Conservation (phyloP, 2,113 vertebrate species). For the Erpornis zantholeuca region DNA sequence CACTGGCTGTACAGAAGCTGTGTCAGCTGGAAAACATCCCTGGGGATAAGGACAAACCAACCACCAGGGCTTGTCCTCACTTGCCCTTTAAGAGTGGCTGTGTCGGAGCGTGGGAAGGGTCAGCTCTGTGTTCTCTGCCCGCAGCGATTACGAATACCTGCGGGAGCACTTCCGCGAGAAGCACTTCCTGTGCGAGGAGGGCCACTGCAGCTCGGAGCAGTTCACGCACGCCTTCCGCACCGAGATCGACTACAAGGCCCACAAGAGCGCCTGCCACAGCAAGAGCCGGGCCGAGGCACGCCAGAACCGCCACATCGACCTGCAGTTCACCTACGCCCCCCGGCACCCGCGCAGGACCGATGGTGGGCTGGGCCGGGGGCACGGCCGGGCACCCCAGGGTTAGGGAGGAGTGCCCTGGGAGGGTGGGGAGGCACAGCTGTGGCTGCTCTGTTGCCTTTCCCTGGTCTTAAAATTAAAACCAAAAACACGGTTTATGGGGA, state of each 20-base stretch:
- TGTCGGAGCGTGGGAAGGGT: neutral
- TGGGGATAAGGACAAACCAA: neutral
- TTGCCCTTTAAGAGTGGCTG: neutral
- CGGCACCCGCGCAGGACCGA: slow-evolving; percentile 85
- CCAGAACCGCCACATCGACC: slow-evolving; percentile 96
- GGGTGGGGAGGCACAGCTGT: accelerated
- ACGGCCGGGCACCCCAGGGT: accelerated
- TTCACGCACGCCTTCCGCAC: slow-evolving; percentile 96
- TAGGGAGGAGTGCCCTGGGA: too few relatives aligned
- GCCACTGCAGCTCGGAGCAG: slow-evolving; percentile 88
- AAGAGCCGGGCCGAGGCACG: slow-evolving; percentile 93
- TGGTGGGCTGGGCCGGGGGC: neutral
- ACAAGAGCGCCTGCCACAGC: slow-evolving; percentile 91
- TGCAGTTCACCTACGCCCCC: slow-evolving; percentile 87
- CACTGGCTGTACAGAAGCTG: neutral
- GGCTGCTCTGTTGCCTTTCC: neutral
- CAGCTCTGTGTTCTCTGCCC: neutral
- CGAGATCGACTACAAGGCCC: slow-evolving; percentile 96
- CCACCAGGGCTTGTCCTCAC: neutral
- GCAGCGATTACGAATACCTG: slow-evolving; percentile 90
- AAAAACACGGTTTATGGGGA: too few relatives aligned
- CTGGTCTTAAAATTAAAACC: too few relatives aligned
- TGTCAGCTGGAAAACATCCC: neutral
- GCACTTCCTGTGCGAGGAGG: slow-evolving; percentile 96
- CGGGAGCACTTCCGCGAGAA: slow-evolving; percentile 94